Percentiles rank a stretch among this genome's conserved stretches.
Conservation (phyloP, 2,888 invertebrate genomes). For the Agrochola litura region DNA sequence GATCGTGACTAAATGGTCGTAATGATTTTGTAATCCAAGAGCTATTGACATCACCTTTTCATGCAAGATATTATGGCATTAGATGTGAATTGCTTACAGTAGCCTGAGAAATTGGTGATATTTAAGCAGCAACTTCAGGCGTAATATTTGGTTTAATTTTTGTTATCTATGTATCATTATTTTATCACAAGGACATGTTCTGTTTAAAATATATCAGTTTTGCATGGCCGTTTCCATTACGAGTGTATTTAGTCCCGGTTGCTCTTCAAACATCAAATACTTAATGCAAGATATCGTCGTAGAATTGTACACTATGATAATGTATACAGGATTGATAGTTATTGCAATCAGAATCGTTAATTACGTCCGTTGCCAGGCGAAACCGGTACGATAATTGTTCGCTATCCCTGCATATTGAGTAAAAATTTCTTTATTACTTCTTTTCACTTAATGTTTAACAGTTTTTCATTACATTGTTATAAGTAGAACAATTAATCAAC, state of each 20-base stretch:
- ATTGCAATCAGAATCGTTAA: slow-evolving; percentile 37
- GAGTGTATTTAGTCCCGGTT: neutral
- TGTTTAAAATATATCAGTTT: slow-evolving; percentile 5
- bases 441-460: slow-evolving; percentile 38
- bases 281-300: neutral
- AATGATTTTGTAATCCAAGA: slow-evolving; percentile 68
- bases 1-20: slow-evolving; percentile 67
- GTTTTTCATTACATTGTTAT: slow-evolving; percentile 38
- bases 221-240: slow-evolving; percentile 5
- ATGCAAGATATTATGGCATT: slow-evolving; percentile 11
- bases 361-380: slow-evolving; percentile 19
- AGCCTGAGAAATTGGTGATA: slow-evolving; percentile 12
- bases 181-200: slow-evolving; percentile 2
- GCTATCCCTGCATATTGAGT: slow-evolving; percentile 28
- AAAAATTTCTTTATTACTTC: slow-evolving; percentile 36
- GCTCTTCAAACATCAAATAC: slow-evolving; percentile 15
- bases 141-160: neutral
- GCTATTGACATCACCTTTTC: slow-evolving; percentile 53
- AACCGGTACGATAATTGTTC: slow-evolving; percentile 27
- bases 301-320: neutral
- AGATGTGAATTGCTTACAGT: neutral
- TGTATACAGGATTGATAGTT: slow-evolving; percentile 27
- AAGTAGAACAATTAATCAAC: slow-evolving; percentile 65
- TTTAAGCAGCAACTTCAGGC: neutral
- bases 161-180: slow-evolving; percentile 1